These are phyloP conservation scores for Diadema setosum DNA, from an alignment of 35 echinoderm and acorn worm species.

Conservation along the genomic window DNA sequence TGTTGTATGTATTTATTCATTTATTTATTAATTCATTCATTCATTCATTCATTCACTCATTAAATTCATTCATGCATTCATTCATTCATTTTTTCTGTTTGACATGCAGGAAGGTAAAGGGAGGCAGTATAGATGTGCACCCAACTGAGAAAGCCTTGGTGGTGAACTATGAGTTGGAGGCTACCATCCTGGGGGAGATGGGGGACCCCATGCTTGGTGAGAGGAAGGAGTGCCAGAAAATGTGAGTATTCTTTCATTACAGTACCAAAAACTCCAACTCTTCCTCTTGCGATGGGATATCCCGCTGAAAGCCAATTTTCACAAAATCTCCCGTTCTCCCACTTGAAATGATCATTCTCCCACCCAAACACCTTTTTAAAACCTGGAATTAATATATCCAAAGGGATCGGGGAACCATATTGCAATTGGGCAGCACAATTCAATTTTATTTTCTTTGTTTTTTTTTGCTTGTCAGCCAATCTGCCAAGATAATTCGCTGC, in stretches of 20 bases:
- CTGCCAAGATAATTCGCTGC: too few species aligned
- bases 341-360: too few species aligned
- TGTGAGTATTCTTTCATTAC: conserved; percentile 77
- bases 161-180: conserved; percentile 98
- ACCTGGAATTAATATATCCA: too few species aligned
- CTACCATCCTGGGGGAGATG: conserved; percentile 92
- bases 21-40: neutral
- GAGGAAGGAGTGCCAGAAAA: conserved; percentile 99
- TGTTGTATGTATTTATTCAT: neutral
- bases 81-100: neutral
- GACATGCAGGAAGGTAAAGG: conserved; percentile 96
- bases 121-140: conserved; percentile 98
- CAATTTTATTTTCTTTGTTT: too few species aligned
- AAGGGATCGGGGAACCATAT: too few species aligned
- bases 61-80: neutral
- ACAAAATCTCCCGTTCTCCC: too few species aligned
- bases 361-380: too few species aligned
- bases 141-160: conserved; percentile 97
- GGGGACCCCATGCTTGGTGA: conserved; percentile 98
- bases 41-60: neutral
- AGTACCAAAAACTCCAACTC: too few species aligned
- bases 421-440: too few species aligned
- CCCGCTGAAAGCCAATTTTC: too few species aligned
- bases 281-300: too few species aligned
- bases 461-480: too few species aligned